These are phyloP conservation scores for Acleris holmiana DNA, from an alignment of 2,888 invertebrate genomes.

Conservation along the genomic window DNA sequence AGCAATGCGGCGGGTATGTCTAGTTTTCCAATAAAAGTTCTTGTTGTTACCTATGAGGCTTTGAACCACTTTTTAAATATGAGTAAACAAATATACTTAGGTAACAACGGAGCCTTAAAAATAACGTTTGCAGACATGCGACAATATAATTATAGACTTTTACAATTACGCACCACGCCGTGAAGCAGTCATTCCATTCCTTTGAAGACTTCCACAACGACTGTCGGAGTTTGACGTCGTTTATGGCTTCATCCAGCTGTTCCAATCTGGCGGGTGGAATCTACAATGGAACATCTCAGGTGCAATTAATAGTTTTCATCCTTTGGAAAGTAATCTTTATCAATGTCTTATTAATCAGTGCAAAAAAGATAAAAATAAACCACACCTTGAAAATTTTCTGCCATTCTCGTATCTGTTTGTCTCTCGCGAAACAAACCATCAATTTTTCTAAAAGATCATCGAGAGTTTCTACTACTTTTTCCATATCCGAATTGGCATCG, in stretches of 20 bases:
- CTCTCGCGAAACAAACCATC: constrained; percentile 85
- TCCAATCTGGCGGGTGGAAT: constrained; percentile 93
- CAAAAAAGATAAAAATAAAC: neutral
- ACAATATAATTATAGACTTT: neutral
- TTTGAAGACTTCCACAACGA: constrained; percentile 91
- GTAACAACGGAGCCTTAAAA: too few species aligned
- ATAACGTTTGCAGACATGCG: neutral
- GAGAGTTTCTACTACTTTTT: constrained; percentile 86
- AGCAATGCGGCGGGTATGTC: too few species aligned
- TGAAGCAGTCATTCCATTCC: constrained; percentile 88
- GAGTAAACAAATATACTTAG: too few species aligned
- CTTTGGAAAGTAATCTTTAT: too few species aligned
- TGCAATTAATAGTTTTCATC: too few species aligned
- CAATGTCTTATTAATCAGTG: too few species aligned
- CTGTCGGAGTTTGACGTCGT: constrained; percentile 91
- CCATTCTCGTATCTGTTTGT: constrained; percentile 90
- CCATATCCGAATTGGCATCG: constrained; percentile 88
- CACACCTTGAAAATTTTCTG: constrained; percentile 93
- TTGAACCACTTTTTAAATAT: too few species aligned
- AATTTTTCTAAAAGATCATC: constrained; percentile 87
- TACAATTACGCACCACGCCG: constrained; percentile 84
- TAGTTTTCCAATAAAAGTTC: too few species aligned
- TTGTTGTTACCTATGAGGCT: too few species aligned
- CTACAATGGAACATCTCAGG: constrained; percentile 59
- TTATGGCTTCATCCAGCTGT: constrained; percentile 90